Conservation (phyloP, 2,113 vertebrate species). For the Brachirus orientalis region DNA sequence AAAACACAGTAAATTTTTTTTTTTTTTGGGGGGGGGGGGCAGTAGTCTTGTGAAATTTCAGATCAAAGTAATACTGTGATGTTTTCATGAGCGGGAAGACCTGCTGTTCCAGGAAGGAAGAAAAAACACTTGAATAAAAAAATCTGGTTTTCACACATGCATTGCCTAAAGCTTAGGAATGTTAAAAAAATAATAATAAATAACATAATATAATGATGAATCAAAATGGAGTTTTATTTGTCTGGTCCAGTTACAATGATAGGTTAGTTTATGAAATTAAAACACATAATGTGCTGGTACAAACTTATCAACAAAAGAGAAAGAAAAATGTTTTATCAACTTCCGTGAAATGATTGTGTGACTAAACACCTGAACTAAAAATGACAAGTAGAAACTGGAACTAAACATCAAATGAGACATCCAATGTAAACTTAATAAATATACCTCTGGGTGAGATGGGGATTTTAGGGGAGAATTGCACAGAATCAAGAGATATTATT, state of each 20-base stretch:
- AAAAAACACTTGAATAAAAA: constrained; percentile 40
- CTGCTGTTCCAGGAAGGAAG: constrained; percentile 7
- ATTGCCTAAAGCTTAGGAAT: constrained; percentile 12
- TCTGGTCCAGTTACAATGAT: constrained; percentile 75
- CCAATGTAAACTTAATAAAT: constrained; percentile 82
- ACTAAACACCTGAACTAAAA: constrained; percentile 67
- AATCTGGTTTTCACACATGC: constrained; percentile 16
- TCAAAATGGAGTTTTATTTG: constrained; percentile 82
- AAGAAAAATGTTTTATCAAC: constrained; percentile 66
- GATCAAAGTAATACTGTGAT: constrained; percentile 23
- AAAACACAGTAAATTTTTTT: neutral
- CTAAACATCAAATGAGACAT: constrained; percentile 69
- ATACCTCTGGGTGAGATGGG: constrained; percentile 64
- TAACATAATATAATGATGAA: constrained; percentile 54
- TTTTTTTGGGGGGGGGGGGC: too few relatives aligned
- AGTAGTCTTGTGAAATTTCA: constrained; percentile 22
- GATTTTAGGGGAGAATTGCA: constrained; percentile 76
- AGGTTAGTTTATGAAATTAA: constrained; percentile 69
- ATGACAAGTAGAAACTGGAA: constrained; percentile 64
- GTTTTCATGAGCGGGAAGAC: neutral
- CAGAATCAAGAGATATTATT: constrained; percentile 74
- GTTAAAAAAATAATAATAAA: constrained; percentile 27
- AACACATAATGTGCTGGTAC: constrained; percentile 69
- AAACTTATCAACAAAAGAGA: constrained; percentile 60
- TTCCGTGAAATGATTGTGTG: constrained; percentile 74